These are phyloP conservation scores for Choristoneura rosaceana DNA, from an alignment of 2,888 invertebrate genomes.

Conservation along the genomic window DNA sequence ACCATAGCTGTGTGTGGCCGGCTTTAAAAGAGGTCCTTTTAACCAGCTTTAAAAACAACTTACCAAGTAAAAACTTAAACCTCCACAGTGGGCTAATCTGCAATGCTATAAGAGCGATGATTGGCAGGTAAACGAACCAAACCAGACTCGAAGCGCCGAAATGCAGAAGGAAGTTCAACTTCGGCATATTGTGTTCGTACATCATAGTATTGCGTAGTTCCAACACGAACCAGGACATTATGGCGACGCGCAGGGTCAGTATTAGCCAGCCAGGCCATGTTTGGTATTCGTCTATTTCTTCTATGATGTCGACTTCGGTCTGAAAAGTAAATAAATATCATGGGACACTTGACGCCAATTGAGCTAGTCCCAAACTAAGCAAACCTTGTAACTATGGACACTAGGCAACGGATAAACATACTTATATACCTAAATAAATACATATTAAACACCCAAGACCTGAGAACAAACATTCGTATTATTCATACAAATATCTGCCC, in stretches of 20 bases:
- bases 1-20: no score
- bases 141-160: conserved; percentile 99
- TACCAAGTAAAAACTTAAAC: conserved; percentile 96
- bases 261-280: conserved; percentile 99
- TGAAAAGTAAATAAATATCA: no score
- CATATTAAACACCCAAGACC: no score
- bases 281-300: conserved; percentile 98
- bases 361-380: no score
- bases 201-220: conserved; percentile 86
- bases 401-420: no score
- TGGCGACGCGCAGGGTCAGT: conserved; percentile 92
- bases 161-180: conserved; percentile 96
- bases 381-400: no score
- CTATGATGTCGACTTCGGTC: conserved; percentile 98
- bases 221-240: conserved; percentile 95
- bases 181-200: conserved; percentile 85
- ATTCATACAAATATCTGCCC: no score
- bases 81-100: conserved; percentile 98
- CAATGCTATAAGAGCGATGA: conserved; percentile 96
- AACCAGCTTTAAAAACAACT: conserved; percentile 57
- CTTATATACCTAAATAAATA: no score
- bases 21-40: no score
- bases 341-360: no score
- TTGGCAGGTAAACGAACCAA: conserved; percentile 99
- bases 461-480: no score